These are phyloP conservation scores for Eustalomyia histrio DNA, from an alignment of 2,888 invertebrate species.

Conservation along the genomic window DNA sequence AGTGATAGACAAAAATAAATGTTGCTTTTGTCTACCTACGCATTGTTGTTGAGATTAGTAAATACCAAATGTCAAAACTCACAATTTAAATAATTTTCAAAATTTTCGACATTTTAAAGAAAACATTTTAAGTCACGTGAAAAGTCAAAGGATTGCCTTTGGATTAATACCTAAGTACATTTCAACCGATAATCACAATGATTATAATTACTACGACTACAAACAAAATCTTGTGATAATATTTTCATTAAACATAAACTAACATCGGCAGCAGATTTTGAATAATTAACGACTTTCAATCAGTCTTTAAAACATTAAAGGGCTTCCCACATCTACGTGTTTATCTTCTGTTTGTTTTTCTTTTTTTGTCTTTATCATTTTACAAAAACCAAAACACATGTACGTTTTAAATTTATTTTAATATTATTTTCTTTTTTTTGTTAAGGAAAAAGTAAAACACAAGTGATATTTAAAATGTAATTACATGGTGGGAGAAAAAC, in stretches of 20 bases:
- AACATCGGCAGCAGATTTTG: background rate
- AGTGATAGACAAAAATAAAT: background rate
- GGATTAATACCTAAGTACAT: constrained; percentile 4
- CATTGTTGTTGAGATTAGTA: constrained; percentile 10
- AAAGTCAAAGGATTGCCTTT: constrained; percentile 45
- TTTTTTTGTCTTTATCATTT: background rate
- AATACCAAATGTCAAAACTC: constrained; percentile 20
- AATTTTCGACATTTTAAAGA: constrained; percentile 9
- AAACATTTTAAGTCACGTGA: constrained; percentile 22
- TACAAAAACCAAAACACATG: constrained; percentile 6
- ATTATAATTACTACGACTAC: background rate
- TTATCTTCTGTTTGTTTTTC: background rate
- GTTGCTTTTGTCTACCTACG: constrained; percentile 6
- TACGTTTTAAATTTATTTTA: constrained; percentile 12
- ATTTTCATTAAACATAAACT: background rate
- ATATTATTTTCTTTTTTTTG: background rate
- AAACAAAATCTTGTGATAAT: background rate
- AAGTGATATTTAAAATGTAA: constrained; percentile 27
- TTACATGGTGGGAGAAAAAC: constrained; percentile 14
- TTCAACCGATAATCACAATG: constrained; percentile 9
- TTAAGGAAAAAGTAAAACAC: background rate
- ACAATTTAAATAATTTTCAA: background rate
- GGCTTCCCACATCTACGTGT: background rate
- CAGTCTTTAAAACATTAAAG: constrained; percentile 1
- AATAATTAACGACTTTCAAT: background rate